phyloP scores from a whole-genome alignment of 1,140 invertebrate species.

The Armadillidium nasatum region DNA sequence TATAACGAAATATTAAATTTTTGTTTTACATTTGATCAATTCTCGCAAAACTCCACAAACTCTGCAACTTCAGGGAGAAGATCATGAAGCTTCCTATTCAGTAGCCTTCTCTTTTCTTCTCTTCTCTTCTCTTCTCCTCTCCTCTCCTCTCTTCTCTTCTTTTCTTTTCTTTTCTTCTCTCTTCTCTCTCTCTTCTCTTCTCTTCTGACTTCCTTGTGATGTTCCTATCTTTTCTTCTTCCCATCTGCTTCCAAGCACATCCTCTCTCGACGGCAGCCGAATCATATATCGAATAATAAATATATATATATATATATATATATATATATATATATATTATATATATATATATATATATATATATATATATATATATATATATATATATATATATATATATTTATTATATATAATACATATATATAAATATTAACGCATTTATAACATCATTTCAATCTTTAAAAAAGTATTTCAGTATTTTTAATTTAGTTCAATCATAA shows the following conservation, averaged over 20 bases:
- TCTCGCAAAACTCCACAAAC: no score
- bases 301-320: conserved; percentile 7
- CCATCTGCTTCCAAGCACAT: no score
- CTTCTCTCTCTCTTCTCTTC: conserved; percentile 2
- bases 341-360: conserved; percentile 8
- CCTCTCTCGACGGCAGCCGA: no score
- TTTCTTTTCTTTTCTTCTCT: no score
- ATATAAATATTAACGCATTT: background rate
- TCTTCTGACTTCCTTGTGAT: no score
- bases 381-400: background rate
- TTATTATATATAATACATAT: background rate
- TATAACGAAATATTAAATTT: no score
- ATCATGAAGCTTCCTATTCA: no score
- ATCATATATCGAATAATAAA: background rate
- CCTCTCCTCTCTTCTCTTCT: no score
- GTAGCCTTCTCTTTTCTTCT: background rate
- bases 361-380: background rate
- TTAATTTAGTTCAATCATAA: no score
- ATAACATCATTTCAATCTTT: background rate
- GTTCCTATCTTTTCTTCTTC: no score
- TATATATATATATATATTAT: conserved; percentile 6
- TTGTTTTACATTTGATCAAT: no score
- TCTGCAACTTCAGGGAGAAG: no score
- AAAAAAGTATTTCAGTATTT: background rate
- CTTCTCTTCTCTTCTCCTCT: background rate